These are phyloP conservation scores for Acanthosepion lycidas DNA, from an alignment of 2,888 invertebrate genomes.

Conservation along the genomic window DNA sequence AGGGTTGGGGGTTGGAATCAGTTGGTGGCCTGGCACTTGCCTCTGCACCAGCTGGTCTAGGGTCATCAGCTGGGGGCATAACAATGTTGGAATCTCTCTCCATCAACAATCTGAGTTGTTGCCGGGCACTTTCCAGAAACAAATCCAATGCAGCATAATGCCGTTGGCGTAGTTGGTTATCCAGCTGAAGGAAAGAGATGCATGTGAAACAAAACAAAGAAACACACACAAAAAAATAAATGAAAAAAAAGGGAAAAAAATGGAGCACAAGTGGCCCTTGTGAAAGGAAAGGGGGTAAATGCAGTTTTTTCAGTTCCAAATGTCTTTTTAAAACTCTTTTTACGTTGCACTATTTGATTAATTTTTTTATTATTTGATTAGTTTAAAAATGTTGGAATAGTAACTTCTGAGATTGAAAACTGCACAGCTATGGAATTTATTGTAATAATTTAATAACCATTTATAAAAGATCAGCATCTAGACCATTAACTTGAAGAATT, in stretches of 20 bases:
- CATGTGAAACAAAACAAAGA: not conserved
- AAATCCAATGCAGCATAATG: conserved; percentile 65
- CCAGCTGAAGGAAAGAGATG: conserved; percentile 58
- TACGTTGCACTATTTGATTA: no score
- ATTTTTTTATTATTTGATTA: no score
- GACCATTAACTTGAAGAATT: no score
- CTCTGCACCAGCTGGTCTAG: not conserved
- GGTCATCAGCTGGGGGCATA: not conserved
- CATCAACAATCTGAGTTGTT: conserved; percentile 62
- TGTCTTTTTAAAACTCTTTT: no score
- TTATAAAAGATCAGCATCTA: no score
- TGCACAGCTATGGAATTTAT: no score
- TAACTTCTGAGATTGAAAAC: no score
- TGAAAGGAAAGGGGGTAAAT: no score
- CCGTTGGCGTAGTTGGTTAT: conserved; percentile 60
- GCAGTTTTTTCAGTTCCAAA: no score
- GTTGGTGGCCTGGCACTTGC: not conserved
- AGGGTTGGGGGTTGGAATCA: not conserved
- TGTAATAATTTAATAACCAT: no score
- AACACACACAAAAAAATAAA: not conserved
- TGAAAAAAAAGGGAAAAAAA: not conserved
- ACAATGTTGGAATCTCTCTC: conserved; percentile 50
- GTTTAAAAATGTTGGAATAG: no score
- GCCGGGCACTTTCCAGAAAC: conserved; percentile 65
- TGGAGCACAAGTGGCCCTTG: not conserved